Base-by-base conservation (phyloP, 1,140 invertebrate species). In the Drosophila aff. region DNA sequence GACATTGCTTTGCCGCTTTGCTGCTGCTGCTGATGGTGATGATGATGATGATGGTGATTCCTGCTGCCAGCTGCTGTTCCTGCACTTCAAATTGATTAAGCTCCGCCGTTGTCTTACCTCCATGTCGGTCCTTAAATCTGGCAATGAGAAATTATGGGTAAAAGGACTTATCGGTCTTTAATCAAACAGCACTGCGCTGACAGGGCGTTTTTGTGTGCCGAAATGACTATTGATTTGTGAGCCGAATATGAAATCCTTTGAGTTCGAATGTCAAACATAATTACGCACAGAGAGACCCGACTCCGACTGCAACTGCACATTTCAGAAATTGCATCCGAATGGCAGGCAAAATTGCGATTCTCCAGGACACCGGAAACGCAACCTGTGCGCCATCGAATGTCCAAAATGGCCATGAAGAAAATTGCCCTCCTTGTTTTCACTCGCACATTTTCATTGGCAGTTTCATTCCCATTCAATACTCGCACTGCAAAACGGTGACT, bases 41-140 rank as follows among this genome's bases (percentile, higher is more conserved):
- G 58, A n/a, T 33, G 58, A 33, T 28, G 26, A 0, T 28, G 49
- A 31, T 36, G 47, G n/a, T 50, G 40, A 46, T 26, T 66, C 33
- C 36, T 62, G 50, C 41, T 50, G 49, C 46, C 64, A 31, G 43
- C 38, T 52, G 41, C 47, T 71, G 64, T 63, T 40, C 52, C 59
- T 86, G 83, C 82, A 87, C 79, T 76, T 66, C 40, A 87, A 82
- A 82, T 86, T 86, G 79, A 86, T 87, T 83, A 87, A 71, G 67
- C 63, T 31, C 41, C 21, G 68, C 11, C 23, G 53, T 40, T 18
- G 40, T n/a, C 38, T 26, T 47, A 7, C 26, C 23, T 15, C 3
- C 21, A 15, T 62, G 3, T 10, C 38, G 50, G 10, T 38, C 36
- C 26, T 36, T 47, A 65, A 73, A 52, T 43, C 26, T 13, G n/a